A percentile compares a stretch with the other conserved stretches of the same genome.
phyloP scores from a whole-genome alignment of 2,797 vertebrate species.

The Pempheris klunzingeri region DNA sequence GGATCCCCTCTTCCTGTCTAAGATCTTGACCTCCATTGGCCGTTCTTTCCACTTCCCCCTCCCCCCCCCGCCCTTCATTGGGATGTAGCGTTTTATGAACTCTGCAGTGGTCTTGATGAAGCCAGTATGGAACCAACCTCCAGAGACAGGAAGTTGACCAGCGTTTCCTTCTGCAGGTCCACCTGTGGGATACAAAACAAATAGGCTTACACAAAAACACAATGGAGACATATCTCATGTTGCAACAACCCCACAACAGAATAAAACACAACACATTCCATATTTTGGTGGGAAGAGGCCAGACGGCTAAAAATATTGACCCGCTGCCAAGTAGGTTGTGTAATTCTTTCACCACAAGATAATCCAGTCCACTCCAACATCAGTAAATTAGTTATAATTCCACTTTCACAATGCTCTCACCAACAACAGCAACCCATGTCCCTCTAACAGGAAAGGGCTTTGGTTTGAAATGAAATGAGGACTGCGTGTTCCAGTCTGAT shows the following conservation, averaged over 20 bases:
- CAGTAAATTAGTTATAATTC: slow-evolving; percentile 39
- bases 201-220: slow-evolving; percentile 47
- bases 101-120: slow-evolving; percentile 65
- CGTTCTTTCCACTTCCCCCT: slow-evolving; percentile 62
- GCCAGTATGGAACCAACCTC: slow-evolving; percentile 87
- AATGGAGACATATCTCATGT: slow-evolving; percentile 61
- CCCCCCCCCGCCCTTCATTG: slow-evolving; percentile 35
- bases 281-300: slow-evolving; percentile 1
- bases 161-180: slow-evolving; percentile 95
- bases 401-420: slow-evolving; percentile 25
- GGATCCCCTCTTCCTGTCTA: slow-evolving; percentile 81
- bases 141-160: slow-evolving; percentile 94
- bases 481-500: slow-evolving; percentile 25
- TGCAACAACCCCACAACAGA: slow-evolving; percentile 17
- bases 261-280: slow-evolving; percentile 3
- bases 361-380: slow-evolving; percentile 21
- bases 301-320: not conserved
- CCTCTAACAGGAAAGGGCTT: slow-evolving; percentile 24
- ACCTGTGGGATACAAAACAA: slow-evolving; percentile 85
- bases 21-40: slow-evolving; percentile 56
- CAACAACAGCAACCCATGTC: slow-evolving; percentile 29
- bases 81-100: slow-evolving; percentile 75
- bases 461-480: too few relatives aligned
- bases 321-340: not conserved
- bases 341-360: slow-evolving; percentile 30